Evolutionary conservation across 2,888 invertebrate genomes (phyloP), one percentile per base, ranked within the genome.

Genomic region (Argynnis bischoffii): DNA sequence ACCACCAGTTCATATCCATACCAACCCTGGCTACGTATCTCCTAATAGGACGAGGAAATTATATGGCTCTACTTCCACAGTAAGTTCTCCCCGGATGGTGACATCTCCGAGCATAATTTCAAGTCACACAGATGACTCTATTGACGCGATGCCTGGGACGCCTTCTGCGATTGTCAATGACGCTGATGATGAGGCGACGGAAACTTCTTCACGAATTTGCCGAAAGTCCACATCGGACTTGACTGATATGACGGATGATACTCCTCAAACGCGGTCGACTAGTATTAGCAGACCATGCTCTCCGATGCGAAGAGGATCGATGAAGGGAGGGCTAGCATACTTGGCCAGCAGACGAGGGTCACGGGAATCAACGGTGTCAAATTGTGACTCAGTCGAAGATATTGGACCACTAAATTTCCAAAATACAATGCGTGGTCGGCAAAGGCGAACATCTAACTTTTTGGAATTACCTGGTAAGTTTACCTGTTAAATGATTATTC

Each of bases 331-430:
- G 0, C 81, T 96, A 77, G 97, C 97, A 3, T 97, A 96, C 82
- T 88, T 97, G 77, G 97, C 97, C n/a, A 97, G 96, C 67, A 94
- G 97, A 63, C 93, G 97, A n/a, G 96, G 96, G n/a, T 96, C 96
- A 0, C 91, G 97, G n/a, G 95, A 95, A 77, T 96, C 96, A 1
- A 96, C 95, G 72, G 92, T 95, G 75, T 96, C 96, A 0, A 96
- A 96, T 78, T 92, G 91, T 65, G 92, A 92, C 72, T 92, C 92
- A 0, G 92, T 91, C 0, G 97, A 97, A 83, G 97, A 96, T 77
- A 95, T 97, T 63, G 97, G 96, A 0, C 97, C 97, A 8, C 87
- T 96, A 71, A 96, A 96, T 85, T 97, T 97, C 85, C 96, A 96
- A 80, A 95, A 95, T 73, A 96, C 96, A 31, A 95, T 95, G 76